phyloP scores from a whole-genome alignment of 2,113 vertebrate species.

The Colius striatus region DNA sequence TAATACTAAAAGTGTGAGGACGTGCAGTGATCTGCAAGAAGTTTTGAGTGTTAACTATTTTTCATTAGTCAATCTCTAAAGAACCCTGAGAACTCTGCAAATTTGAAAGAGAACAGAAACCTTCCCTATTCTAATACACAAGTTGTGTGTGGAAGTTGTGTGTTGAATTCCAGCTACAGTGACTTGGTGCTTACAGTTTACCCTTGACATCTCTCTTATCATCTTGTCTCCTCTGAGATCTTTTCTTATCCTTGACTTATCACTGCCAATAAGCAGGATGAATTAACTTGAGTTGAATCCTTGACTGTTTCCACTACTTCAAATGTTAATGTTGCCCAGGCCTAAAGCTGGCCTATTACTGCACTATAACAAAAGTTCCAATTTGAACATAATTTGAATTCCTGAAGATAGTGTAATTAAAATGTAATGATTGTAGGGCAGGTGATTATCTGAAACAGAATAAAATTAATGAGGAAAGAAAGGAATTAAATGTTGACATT shows the following conservation, averaged over 20 bases:
- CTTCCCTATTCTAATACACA: neutral
- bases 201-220: neutral
- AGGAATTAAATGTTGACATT: neutral
- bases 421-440: neutral
- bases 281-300: neutral
- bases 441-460: neutral
- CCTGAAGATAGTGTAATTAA: neutral
- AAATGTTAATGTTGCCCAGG: neutral
- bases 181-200: neutral
- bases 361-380: neutral
- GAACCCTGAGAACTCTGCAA: neutral
- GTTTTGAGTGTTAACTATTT: neutral
- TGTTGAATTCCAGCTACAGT: neutral
- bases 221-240: neutral
- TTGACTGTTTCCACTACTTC: neutral
- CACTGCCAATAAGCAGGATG: neutral
- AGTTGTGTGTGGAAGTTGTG: neutral
- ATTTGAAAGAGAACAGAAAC: neutral
- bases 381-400: neutral
- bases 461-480: neutral
- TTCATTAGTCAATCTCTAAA: neutral
- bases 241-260: neutral
- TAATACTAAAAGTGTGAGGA: neutral
- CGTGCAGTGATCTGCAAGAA: neutral
- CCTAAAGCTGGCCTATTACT: neutral